phyloP scores from a whole-genome alignment of 2,797 vertebrate species.

The Enteromius paludinosus region DNA sequence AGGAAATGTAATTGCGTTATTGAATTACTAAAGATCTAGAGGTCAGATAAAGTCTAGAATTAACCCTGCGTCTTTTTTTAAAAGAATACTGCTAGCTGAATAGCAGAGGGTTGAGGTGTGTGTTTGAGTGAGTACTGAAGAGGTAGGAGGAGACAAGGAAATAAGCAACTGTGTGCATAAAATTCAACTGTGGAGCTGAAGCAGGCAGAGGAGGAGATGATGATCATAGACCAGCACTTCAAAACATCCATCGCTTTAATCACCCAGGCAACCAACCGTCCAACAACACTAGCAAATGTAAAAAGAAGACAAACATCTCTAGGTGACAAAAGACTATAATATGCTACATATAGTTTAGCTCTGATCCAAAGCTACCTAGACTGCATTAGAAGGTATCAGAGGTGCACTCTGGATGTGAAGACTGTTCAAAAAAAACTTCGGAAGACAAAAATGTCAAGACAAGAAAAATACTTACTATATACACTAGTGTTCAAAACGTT shows the following conservation, averaged over 20 bases:
- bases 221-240: constrained; percentile 39
- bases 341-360: constrained; percentile 8
- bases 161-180: constrained; percentile 45
- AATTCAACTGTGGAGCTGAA: constrained; percentile 24
- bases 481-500: neutral
- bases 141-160: constrained; percentile 1
- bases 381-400: neutral
- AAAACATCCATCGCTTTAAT: constrained; percentile 59
- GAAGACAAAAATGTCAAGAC: neutral
- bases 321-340: neutral
- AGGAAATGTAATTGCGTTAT: neutral
- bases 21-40: constrained; percentile 10
- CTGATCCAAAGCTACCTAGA: constrained; percentile 8
- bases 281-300: constrained; percentile 63
- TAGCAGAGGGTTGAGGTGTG: neutral
- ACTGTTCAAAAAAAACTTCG: neutral
- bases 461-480: neutral
- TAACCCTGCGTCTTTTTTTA: neutral
- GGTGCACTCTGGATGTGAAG: neutral
- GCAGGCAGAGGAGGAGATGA: constrained; percentile 9
- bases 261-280: constrained; percentile 69
- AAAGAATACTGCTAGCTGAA: neutral
- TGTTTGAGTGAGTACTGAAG: neutral
- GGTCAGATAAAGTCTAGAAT: constrained; percentile 3
- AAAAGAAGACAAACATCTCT: constrained; percentile 1